A percentile compares a stretch with the other conserved stretches of the same genome.
Evolutionary conservation across 2,797 vertebrate genomes (phyloP).

Genomic region (Sebastes ruberrimus): DNA sequence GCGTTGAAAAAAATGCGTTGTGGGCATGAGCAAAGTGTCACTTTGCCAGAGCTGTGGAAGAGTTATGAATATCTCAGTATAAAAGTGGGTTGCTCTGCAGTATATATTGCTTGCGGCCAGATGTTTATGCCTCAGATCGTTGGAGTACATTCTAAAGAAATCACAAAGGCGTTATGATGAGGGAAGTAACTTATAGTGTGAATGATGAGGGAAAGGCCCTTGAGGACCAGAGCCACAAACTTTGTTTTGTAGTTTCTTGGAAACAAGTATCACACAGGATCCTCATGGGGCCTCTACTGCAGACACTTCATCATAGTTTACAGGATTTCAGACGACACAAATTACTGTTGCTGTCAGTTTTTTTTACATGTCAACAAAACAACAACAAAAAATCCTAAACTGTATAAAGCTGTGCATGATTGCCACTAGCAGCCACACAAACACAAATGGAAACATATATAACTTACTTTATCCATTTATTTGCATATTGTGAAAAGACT

Average conservation of each 20-base stretch:
- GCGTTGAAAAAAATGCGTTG: neutral
- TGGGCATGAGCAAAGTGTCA: constrained; percentile 14
- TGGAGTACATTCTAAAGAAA: constrained; percentile 33
- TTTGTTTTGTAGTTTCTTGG: constrained; percentile 32
- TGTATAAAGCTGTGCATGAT: constrained; percentile 7
- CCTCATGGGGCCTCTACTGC: neutral
- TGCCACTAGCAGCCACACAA: neutral
- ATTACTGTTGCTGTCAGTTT: constrained; percentile 8
- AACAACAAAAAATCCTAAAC: neutral
- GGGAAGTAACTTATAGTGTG: constrained; percentile 29
- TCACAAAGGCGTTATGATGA: constrained; percentile 9
- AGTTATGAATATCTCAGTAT: constrained; percentile 33
- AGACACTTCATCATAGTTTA: constrained; percentile 5
- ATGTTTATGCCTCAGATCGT: constrained; percentile 28
- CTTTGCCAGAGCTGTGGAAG: constrained; percentile 11
- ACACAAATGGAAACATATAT: neutral
- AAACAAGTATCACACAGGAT: constrained; percentile 25
- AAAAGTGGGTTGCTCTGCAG: constrained; percentile 34
- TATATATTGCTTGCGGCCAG: constrained; percentile 23
- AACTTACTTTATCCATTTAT: neutral
- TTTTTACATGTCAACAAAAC: constrained; percentile 9
- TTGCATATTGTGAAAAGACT: neutral
- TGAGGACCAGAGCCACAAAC: constrained; percentile 30
- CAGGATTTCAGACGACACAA: constrained; percentile 15
- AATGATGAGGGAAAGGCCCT: constrained; percentile 36